These are phyloP conservation scores for Scyliorhinus canicula DNA, from an alignment of 2,797 vertebrate species.

Conservation along the genomic window DNA sequence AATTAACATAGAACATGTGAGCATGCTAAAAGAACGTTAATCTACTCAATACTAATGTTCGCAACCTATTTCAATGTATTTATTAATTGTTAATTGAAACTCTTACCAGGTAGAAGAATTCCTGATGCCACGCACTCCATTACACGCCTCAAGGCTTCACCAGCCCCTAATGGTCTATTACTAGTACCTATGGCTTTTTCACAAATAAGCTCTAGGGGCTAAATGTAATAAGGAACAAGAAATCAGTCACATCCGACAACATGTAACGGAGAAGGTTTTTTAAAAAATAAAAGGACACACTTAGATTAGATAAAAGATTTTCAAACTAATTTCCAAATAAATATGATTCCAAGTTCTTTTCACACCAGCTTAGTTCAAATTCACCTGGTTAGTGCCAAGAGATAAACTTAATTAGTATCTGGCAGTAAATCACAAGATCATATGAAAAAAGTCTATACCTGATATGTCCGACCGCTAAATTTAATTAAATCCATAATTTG, in stretches of 20 bases:
- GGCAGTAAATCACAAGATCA: background rate
- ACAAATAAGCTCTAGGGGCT: conserved; percentile 96
- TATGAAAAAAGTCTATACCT: background rate
- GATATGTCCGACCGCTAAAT: no score
- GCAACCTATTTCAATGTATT: background rate
- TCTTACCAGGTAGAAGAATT: conserved; percentile 89
- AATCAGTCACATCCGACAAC: background rate
- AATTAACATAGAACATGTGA: background rate
- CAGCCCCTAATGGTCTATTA: conserved; percentile 91
- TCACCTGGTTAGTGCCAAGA: background rate
- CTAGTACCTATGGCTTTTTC: conserved; percentile 98
- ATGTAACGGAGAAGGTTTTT: background rate
- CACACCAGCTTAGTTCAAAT: background rate
- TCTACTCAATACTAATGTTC: background rate
- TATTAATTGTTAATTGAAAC: background rate
- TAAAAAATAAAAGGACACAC: background rate
- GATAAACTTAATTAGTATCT: background rate
- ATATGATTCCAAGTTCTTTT: background rate
- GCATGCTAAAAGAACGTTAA: background rate
- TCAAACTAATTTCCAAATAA: background rate
- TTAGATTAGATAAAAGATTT: background rate
- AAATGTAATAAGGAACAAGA: conserved; percentile 63
- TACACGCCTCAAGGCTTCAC: conserved; percentile 90
- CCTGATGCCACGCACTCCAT: conserved; percentile 98
- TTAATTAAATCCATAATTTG: background rate